These are phyloP conservation scores for Melozone crissalis DNA, from an alignment of 2,113 vertebrate genomes.

Conservation along the genomic window DNA sequence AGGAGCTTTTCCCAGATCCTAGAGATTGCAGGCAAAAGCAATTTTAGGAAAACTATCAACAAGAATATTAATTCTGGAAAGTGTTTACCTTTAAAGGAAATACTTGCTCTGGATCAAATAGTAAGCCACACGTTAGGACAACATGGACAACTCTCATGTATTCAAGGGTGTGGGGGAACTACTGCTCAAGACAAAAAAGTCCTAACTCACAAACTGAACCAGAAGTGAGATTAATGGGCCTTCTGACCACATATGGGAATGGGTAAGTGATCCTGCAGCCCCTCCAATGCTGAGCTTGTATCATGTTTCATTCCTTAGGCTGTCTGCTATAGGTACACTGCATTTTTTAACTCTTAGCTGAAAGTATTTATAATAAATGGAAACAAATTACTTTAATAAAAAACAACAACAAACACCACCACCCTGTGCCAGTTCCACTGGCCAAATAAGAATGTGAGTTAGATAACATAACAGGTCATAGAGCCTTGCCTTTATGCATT, in stretches of 20 bases:
- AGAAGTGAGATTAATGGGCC: conserved; percentile 57
- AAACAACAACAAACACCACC: conserved; percentile 15
- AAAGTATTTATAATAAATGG: conserved; percentile 54
- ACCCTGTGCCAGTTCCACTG: conserved; percentile 31
- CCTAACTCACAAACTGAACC: conserved; percentile 42
- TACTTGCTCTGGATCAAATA: conserved; percentile 12
- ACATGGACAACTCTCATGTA: neutral
- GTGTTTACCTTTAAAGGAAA: neutral
- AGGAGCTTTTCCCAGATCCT: neutral
- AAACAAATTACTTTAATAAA: conserved; percentile 55
- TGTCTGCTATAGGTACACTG: conserved; percentile 14
- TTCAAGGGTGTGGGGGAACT: neutral
- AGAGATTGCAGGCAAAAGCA: neutral
- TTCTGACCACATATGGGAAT: conserved; percentile 39
- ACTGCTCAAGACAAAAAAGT: neutral
- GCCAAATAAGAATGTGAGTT: conserved; percentile 59
- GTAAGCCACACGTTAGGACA: neutral
- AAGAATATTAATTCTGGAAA: neutral
- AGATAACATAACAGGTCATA: conserved; percentile 76
- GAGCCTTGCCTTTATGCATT: conserved; percentile 78
- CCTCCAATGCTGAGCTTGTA: neutral
- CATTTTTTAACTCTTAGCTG: conserved; percentile 48
- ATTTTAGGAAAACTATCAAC: neutral
- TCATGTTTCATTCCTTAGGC: conserved; percentile 50
- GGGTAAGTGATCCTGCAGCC: conserved; percentile 21